Conservation (phyloP, 2,888 invertebrate species). For the Diplolepis rosae region DNA sequence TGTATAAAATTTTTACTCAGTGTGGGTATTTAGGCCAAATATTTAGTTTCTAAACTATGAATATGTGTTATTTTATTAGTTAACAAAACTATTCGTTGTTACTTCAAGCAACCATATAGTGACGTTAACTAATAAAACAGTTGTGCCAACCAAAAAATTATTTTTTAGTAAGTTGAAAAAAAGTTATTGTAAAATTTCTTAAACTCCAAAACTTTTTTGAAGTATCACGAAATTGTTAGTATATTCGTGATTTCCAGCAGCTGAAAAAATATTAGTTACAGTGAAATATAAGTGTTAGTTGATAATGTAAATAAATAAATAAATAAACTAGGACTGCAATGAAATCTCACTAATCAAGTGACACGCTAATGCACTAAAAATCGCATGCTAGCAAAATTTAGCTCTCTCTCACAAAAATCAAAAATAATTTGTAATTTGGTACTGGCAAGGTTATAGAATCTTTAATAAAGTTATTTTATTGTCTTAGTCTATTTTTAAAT, state of each 20-base stretch:
- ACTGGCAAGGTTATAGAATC: neutral
- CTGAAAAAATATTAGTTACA: conserved; percentile 1
- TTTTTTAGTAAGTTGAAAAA: neutral
- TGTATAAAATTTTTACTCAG: too few species aligned
- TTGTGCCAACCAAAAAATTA: too few species aligned
- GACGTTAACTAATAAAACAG: too few species aligned
- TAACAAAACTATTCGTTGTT: too few species aligned
- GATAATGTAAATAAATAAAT: conserved; percentile 27
- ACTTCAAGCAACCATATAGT: too few species aligned
- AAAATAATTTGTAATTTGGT: neutral
- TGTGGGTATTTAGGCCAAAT: too few species aligned
- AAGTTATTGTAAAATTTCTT: neutral
- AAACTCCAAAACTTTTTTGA: neutral
- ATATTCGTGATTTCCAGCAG: neutral
- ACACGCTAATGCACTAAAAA: conserved; percentile 50
- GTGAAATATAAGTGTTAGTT: conserved; percentile 25
- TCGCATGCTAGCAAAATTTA: conserved; percentile 34
- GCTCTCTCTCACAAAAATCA: conserved; percentile 4
- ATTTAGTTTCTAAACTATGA: too few species aligned
- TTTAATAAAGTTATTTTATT: neutral
- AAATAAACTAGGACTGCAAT: conserved; percentile 10
- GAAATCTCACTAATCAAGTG: conserved; percentile 35
- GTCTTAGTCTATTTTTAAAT: neutral
- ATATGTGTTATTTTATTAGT: too few species aligned
- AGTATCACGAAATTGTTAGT: neutral